A percentile compares a stretch with the other conserved stretches of the same genome.
Conservation (phyloP, 1,140 invertebrate species). For the Eueides isabella region DNA sequence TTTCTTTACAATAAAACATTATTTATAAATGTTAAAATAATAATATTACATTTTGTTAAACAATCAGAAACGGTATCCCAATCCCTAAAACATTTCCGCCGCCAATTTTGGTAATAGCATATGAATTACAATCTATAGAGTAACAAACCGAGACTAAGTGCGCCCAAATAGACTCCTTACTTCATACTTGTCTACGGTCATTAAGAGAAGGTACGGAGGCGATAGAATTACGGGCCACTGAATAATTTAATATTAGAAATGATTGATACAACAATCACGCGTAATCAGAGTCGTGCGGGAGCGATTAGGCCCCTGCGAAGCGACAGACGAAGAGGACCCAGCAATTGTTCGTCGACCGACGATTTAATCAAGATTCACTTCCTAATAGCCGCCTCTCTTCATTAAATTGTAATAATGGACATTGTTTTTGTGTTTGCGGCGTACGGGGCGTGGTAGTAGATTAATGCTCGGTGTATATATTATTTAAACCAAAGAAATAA, state of each 20-base stretch:
- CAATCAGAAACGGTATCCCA: slow-evolving; percentile 31
- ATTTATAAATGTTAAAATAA: neutral
- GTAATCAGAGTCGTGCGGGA: slow-evolving; percentile 76
- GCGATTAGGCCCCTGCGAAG: slow-evolving; percentile 67
- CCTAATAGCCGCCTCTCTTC: slow-evolving; percentile 78
- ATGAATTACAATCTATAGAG: slow-evolving; percentile 67
- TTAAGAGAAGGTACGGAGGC: slow-evolving; percentile 58
- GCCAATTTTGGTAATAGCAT: slow-evolving; percentile 60
- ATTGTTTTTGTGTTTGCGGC: slow-evolving; percentile 64
- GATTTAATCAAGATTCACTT: slow-evolving; percentile 76
- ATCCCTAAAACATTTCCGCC: slow-evolving; percentile 32
- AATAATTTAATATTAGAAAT: slow-evolving; percentile 81
- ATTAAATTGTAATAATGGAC: slow-evolving; percentile 78
- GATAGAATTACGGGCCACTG: slow-evolving; percentile 77
- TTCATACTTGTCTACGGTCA: slow-evolving; percentile 51
- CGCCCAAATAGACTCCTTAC: slow-evolving; percentile 61
- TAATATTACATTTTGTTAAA: neutral
- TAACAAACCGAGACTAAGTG: slow-evolving; percentile 79
- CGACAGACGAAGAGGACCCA: slow-evolving; percentile 61
- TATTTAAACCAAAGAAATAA: slow-evolving; percentile 25
- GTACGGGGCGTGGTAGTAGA: slow-evolving; percentile 48
- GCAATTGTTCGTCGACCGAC: slow-evolving; percentile 71
- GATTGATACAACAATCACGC: slow-evolving; percentile 80
- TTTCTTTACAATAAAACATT: no score
- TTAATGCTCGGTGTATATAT: slow-evolving; percentile 25